Base-by-base conservation (phyloP, 2,113 vertebrate genomes). In the Xerus inauris region DNA sequence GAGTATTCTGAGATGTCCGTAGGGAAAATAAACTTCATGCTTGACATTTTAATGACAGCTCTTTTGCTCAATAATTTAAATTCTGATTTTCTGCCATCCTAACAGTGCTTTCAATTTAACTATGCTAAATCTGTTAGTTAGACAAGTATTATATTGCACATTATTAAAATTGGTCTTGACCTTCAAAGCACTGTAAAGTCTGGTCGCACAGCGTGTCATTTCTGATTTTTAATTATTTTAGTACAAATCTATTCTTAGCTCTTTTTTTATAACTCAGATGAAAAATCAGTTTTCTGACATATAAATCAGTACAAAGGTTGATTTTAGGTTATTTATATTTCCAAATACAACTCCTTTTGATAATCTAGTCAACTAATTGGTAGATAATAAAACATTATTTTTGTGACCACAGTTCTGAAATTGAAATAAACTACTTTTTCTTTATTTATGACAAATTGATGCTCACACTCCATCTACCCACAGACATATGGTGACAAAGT, bases 21-120 rank as follows among this genome's bases (percentile, higher is more conserved):
- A 65, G 64, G 65, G 87, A 96, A 95, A 93, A 94, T 75, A 49
- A 93, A 90, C 51, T 91, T 88, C 47, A 93, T 82, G 57, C 49
- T 89, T 89, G 49, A 87, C 45, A 90, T 94, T 95, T 96, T 92
- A 94, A 93, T 40, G 87, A 80, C 64, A 92, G 69, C 11, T 94
- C n/a, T 35, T 38, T 75, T 89, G 40, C 69, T 94, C 62, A 93
- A 76, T 97, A 91, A 85, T 93, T 97, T 96, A 91, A 90, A 95
- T 83, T 93, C 75, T 75, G 64, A 96, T 87, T 89, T 77, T 84
- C 30, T 89, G 54, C 73, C 80, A 87, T 89, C 79, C 26, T 76
- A 86, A 89, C 28, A 83, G 40, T 51, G 14, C 42, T 87, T 97
- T 92, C 59, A 93, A 47, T 79, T 96, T 94, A 94, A 45, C 59